Conservation (phyloP, 2,113 vertebrate species). For the Egretta garzetta region DNA sequence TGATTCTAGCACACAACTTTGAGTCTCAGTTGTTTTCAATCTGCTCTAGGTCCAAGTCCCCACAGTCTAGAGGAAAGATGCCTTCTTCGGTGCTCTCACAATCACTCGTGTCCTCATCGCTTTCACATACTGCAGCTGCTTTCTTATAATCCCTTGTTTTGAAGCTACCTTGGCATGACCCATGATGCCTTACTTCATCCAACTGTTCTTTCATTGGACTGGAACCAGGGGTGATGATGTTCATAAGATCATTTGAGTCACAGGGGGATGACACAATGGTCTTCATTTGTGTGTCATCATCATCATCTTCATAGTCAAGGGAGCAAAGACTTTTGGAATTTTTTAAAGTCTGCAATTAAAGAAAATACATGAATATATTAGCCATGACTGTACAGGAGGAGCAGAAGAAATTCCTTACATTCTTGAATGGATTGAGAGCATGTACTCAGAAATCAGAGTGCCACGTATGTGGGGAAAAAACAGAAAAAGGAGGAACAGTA, state of each 20-base stretch:
- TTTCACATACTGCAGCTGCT: constrained; percentile 50
- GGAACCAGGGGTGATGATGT: constrained; percentile 63
- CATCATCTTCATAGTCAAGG: constrained; percentile 77
- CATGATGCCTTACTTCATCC: constrained; percentile 41
- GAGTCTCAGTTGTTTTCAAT: constrained; percentile 78
- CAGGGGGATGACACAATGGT: constrained; percentile 76
- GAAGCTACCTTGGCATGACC: constrained; percentile 22
- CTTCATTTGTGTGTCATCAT: constrained; percentile 72
- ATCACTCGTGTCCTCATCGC: constrained; percentile 73
- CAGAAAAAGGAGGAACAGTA: not conserved
- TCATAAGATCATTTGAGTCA: constrained; percentile 72
- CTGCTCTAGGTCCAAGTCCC: constrained; percentile 80
- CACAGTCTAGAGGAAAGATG: constrained; percentile 67
- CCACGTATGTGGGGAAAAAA: not conserved
- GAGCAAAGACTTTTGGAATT: constrained; percentile 83
- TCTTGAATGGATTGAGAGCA: not conserved
- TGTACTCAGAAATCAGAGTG: not conserved
- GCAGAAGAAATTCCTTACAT: not conserved
- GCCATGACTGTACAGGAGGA: not conserved
- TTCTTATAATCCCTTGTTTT: constrained; percentile 55
- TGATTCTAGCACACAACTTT: constrained; percentile 32
- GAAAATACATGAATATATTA: not conserved
- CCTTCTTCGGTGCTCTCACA: constrained; percentile 73
- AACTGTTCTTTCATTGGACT: constrained; percentile 65
- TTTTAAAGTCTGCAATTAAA: constrained; percentile 77